Percentiles rank a stretch among this genome's conserved stretches.
These are phyloP conservation scores for Noctua fimbriata DNA, from an alignment of 2,888 invertebrate genomes.

Conservation along the genomic window DNA sequence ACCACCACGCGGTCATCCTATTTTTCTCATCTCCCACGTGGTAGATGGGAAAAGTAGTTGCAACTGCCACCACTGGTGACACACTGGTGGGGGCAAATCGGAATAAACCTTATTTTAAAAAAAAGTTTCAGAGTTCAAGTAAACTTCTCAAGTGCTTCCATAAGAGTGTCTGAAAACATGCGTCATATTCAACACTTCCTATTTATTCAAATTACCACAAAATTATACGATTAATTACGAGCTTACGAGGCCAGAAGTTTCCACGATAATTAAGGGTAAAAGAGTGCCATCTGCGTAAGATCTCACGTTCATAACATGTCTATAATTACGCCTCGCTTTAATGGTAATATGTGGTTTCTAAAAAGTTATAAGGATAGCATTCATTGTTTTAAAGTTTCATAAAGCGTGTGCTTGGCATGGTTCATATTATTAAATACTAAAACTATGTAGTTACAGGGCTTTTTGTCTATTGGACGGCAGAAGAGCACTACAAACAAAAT, in stretches of 20 bases:
- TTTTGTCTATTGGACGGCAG: neutral
- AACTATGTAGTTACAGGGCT: neutral
- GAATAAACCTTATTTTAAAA: too few species aligned
- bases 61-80: too few species aligned
- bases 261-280: conserved; percentile 20
- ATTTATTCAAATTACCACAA: conserved; percentile 30
- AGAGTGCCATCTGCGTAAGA: conserved; percentile 22
- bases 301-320: conserved; percentile 18
- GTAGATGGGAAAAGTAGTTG: too few species aligned
- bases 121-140: neutral
- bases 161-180: neutral
- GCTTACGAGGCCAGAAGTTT: conserved; percentile 33
- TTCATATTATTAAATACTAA: neutral
- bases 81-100: too few species aligned
- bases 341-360: neutral
- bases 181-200: neutral
- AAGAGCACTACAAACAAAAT: neutral
- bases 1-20: too few species aligned
- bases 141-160: neutral
- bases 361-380: neutral
- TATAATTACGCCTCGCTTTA: conserved; percentile 12
- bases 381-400: neutral
- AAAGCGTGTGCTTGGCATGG: neutral
- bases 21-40: too few species aligned
- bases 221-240: conserved; percentile 29